Percentiles rank a stretch among this genome's conserved stretches.
These are phyloP conservation scores for Laterallus jamaicensis DNA, from an alignment of 2,113 vertebrate genomes.

Conservation along the genomic window DNA sequence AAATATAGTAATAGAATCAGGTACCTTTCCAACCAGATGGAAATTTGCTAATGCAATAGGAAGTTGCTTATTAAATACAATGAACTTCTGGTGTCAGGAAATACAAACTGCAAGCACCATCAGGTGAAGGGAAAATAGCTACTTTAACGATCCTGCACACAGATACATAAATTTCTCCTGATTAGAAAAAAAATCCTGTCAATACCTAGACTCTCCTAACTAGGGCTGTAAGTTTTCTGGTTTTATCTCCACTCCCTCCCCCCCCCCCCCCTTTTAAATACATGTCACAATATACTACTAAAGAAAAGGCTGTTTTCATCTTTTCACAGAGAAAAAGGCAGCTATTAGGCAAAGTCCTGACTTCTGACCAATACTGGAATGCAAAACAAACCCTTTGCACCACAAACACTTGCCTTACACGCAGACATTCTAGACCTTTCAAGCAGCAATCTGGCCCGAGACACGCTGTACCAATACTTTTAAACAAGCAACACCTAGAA, in stretches of 20 bases:
- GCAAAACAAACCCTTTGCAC: neutral
- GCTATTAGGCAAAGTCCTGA: neutral
- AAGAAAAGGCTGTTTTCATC: neutral
- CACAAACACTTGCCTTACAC: neutral
- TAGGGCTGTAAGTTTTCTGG: neutral
- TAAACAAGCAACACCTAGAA: neutral
- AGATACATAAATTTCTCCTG: constrained; percentile 18
- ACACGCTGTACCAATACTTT: neutral
- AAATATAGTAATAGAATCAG: constrained; percentile 69
- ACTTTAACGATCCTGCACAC: neutral
- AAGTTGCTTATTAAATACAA: constrained; percentile 68
- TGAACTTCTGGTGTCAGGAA: constrained; percentile 66
- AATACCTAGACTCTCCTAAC: neutral
- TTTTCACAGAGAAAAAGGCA: neutral
- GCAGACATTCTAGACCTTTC: neutral
- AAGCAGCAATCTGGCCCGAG: neutral
- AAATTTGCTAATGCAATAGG: constrained; percentile 72
- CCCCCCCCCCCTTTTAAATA: neutral
- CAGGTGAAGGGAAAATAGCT: constrained; percentile 48
- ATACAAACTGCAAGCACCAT: constrained; percentile 52
- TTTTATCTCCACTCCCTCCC: too few relatives aligned
- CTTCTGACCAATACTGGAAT: neutral
- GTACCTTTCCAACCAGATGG: constrained; percentile 72
- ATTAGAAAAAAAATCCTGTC: neutral
- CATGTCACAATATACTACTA: neutral